A percentile compares a stretch with the other conserved stretches of the same genome.
These are phyloP conservation scores for Octonoba sinensis DNA, from an alignment of 2,888 invertebrate genomes.

Conservation along the genomic window DNA sequence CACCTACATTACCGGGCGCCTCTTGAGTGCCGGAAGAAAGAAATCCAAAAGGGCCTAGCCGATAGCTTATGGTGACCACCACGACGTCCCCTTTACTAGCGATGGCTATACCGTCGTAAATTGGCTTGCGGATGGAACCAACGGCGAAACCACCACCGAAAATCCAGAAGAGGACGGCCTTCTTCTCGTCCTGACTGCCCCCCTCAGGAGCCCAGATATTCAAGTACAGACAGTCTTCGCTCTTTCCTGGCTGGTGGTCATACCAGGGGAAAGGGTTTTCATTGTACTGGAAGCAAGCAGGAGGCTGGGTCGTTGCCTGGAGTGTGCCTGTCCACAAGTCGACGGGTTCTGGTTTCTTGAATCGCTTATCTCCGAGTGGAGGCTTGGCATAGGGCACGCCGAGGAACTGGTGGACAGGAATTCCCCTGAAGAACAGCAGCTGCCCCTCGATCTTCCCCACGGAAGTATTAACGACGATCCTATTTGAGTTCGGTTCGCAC, in stretches of 20 bases:
- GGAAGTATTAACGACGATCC: neutral
- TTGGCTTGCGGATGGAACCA: slow-evolving; percentile 7
- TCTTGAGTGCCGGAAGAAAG: slow-evolving; percentile 16
- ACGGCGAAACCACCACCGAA: slow-evolving; percentile 37
- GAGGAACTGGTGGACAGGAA: slow-evolving; percentile 11
- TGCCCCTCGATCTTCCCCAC: slow-evolving; percentile 9
- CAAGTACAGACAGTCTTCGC: slow-evolving; percentile 56
- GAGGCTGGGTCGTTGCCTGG: neutral
- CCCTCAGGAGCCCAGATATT: slow-evolving; percentile 44
- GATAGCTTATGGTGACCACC: slow-evolving; percentile 48
- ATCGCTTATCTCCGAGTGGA: slow-evolving; percentile 17
- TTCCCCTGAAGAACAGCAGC: neutral
- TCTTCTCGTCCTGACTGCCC: neutral
- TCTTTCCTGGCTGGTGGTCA: slow-evolving; percentile 9
- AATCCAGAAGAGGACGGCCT: slow-evolving; percentile 50
- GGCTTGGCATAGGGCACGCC: slow-evolving; percentile 40
- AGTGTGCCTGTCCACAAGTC: neutral
- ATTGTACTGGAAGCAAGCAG: slow-evolving; percentile 29
- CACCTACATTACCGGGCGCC: slow-evolving; percentile 41
- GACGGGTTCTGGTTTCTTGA: slow-evolving; percentile 17
- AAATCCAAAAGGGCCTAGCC: slow-evolving; percentile 44
- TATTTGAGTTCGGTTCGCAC: no score
- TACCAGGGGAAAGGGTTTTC: slow-evolving; percentile 23
- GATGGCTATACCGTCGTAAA: slow-evolving; percentile 11
- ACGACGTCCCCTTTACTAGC: slow-evolving; percentile 34